Evolutionary conservation across 1,140 invertebrate genomes (phyloP).

Genomic region (Halesus radiatus): DNA sequence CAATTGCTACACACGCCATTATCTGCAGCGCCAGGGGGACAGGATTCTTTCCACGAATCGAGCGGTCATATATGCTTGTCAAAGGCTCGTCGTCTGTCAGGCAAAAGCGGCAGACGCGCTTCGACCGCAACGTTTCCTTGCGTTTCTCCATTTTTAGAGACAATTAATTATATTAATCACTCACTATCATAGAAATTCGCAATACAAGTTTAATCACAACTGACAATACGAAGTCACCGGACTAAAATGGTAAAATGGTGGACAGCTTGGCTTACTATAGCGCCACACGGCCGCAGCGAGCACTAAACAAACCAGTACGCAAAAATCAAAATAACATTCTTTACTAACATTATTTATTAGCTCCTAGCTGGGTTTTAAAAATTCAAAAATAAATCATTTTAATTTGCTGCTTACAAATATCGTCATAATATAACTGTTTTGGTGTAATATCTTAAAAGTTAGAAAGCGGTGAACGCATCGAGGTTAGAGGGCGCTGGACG

Average conservation of each 20-base stretch:
- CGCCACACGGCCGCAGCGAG: slow-evolving; percentile 19
- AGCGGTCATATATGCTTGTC: slow-evolving; percentile 75
- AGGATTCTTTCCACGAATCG: slow-evolving; percentile 68
- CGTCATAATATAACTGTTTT: neutral
- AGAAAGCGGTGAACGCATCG: neutral
- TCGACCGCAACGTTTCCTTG: slow-evolving; percentile 71
- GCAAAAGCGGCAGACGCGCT: slow-evolving; percentile 82
- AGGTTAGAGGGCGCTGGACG: slow-evolving; percentile 27
- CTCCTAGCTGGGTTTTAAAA: neutral
- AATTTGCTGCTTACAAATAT: neutral
- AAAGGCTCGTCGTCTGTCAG: slow-evolving; percentile 73
- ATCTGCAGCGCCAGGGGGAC: slow-evolving; percentile 79
- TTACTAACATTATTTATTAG: neutral
- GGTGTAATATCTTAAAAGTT: neutral
- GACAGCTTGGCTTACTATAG: slow-evolving; percentile 34
- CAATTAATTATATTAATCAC: neutral
- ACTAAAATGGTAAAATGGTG: slow-evolving; percentile 33
- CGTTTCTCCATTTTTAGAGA: slow-evolving; percentile 72
- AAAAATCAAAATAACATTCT: slow-evolving; percentile 3
- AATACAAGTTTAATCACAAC: neutral
- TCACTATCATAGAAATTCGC: slow-evolving; percentile 11
- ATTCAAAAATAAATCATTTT: neutral
- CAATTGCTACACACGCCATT: slow-evolving; percentile 81
- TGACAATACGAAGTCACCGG: neutral
- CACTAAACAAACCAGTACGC: slow-evolving; percentile 1